Conservation (phyloP, 1,140 invertebrate species). For the Papilio glaucus region DNA sequence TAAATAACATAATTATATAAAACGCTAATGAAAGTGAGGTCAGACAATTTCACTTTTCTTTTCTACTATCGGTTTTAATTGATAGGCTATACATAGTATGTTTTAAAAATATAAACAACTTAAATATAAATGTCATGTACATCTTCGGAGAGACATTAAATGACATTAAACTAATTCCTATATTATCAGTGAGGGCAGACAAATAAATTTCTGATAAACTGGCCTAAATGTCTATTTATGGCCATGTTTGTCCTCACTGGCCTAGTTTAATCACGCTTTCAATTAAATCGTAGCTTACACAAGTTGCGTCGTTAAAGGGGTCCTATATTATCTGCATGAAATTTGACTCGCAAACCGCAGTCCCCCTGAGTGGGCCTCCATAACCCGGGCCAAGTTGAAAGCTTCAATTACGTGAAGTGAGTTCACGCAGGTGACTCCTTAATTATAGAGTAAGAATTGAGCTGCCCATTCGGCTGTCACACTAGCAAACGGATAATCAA, state of each 20-base stretch:
- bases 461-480: constrained; percentile 76
- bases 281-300: constrained; percentile 72
- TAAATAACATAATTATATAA: too few species aligned
- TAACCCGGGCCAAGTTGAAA: constrained; percentile 77
- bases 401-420: constrained; percentile 79
- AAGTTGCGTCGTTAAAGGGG: constrained; percentile 68
- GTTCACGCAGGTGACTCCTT: constrained; percentile 81
- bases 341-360: constrained; percentile 75
- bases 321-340: constrained; percentile 76
- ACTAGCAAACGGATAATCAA: constrained; percentile 77
- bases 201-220: background rate
- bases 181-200: background rate
- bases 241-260: constrained; percentile 20
- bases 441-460: constrained; percentile 78
- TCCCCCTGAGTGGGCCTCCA: constrained; percentile 64
- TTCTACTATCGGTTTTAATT: too few species aligned
- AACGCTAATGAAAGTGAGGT: too few species aligned
- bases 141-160: background rate
- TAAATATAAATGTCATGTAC: too few species aligned
- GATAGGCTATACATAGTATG: too few species aligned
- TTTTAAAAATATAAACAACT: background rate
- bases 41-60: too few species aligned
- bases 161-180: background rate
- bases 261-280: constrained; percentile 61
- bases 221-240: constrained; percentile 13